Percentiles rank a stretch among this genome's conserved stretches.
Conservation (phyloP, 2,888 invertebrate species). For the Caenorhabditis sinica region DNA sequence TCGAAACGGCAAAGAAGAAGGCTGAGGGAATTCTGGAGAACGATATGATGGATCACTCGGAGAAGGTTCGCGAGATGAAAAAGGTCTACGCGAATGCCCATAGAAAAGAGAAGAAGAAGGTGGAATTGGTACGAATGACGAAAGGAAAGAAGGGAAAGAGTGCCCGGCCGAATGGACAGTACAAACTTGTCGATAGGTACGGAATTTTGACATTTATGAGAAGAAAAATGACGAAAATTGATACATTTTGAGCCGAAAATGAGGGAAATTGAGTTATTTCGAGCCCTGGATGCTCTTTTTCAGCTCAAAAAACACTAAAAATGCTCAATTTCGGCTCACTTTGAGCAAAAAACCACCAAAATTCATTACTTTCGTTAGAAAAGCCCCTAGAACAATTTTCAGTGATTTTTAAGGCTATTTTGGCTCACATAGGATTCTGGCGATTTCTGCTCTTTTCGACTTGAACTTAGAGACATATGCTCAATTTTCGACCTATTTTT, state of each 20-base stretch:
- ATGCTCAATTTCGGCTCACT: too few relatives aligned
- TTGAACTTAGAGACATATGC: too few relatives aligned
- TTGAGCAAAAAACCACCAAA: too few relatives aligned
- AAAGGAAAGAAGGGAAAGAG: conserved; percentile 86
- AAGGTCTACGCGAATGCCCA: conserved; percentile 89
- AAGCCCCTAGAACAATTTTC: too few relatives aligned
- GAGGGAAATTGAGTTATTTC: not conserved
- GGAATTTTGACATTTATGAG: not conserved
- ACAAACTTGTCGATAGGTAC: conserved; percentile 76
- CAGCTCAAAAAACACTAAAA: not conserved
- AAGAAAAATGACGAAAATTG: not conserved
- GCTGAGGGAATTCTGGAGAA: conserved; percentile 89
- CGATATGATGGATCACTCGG: conserved; percentile 93
- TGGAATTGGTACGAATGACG: conserved; percentile 95
- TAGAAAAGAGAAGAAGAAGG: conserved; percentile 89
- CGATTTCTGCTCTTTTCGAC: too few relatives aligned
- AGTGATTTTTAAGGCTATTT: too few relatives aligned
- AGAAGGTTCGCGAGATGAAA: conserved; percentile 87
- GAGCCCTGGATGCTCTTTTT: too few relatives aligned
- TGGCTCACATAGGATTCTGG: too few relatives aligned
- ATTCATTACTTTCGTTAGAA: too few relatives aligned
- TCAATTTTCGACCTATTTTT: too few relatives aligned
- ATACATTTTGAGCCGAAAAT: not conserved
- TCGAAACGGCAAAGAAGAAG: conserved; percentile 96
- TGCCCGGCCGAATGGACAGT: conserved; percentile 79